phyloP scores from a whole-genome alignment of 2,113 vertebrate species.

The Helogale parvula region DNA sequence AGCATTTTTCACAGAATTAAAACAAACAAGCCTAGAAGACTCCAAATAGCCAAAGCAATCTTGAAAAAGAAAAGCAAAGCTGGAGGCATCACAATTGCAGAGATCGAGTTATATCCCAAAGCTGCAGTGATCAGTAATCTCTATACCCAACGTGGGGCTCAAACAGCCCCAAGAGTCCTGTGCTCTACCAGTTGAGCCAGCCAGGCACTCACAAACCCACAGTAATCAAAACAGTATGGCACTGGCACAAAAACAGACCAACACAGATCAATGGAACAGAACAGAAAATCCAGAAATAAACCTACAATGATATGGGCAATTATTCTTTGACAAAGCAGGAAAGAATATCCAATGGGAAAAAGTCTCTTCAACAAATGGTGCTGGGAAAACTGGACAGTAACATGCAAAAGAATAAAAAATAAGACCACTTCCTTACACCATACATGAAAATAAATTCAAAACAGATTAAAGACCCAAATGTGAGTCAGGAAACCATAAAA shows the following conservation, averaged over 20 bases:
- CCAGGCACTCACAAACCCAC: neutral
- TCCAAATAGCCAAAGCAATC: neutral
- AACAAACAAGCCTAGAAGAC: neutral
- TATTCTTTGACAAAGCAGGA: neutral
- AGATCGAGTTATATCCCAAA: neutral
- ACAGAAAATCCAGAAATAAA: neutral
- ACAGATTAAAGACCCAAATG: neutral
- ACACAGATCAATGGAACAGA: neutral
- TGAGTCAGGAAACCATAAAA: neutral
- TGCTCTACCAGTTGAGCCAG: neutral
- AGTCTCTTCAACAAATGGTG: neutral
- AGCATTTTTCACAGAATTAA: neutral
- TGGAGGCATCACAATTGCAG: neutral
- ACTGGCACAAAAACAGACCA: neutral
- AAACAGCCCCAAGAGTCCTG: neutral
- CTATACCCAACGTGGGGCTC: neutral
- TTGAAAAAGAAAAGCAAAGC: neutral
- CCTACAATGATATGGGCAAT: neutral
- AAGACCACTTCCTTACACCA: neutral
- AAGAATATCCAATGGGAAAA: neutral
- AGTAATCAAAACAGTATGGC: neutral
- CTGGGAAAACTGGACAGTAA: neutral
- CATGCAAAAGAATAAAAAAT: neutral
- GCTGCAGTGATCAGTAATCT: neutral
- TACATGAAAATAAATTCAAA: neutral